Conservation (phyloP, 2,797 vertebrate species). For the Apodemus agrarius region DNA sequence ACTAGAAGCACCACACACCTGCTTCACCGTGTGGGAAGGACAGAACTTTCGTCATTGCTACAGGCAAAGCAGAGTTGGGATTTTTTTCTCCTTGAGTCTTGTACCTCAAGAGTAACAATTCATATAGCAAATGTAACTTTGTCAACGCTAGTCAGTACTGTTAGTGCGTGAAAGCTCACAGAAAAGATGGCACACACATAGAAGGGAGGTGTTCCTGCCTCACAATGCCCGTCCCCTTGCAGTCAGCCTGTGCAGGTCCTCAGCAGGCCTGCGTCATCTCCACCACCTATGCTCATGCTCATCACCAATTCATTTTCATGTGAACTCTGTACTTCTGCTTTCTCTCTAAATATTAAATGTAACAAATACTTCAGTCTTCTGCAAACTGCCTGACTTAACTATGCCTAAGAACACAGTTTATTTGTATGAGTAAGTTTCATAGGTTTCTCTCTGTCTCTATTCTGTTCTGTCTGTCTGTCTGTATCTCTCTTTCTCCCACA, state of each 20-base stretch:
- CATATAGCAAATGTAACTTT: background rate
- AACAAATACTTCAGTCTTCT: background rate
- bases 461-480: background rate
- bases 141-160: background rate
- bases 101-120: constrained; percentile 43
- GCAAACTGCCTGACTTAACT: constrained; percentile 59
- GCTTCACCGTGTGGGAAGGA: background rate
- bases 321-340: background rate
- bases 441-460: background rate
- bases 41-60: background rate
- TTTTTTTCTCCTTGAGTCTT: background rate
- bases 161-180: constrained; percentile 5
- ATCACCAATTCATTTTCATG: background rate
- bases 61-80: background rate
- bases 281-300: constrained; percentile 8
- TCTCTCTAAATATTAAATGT: constrained; percentile 30
- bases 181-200: background rate
- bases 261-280: constrained; percentile 1
- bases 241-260: background rate
- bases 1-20: constrained; percentile 28
- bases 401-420: constrained; percentile 40
- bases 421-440: constrained; percentile 29
- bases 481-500: background rate
- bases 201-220: background rate
- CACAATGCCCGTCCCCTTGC: background rate